phyloP scores from a whole-genome alignment of 2,113 vertebrate genomes.

The Alouatta palliata region DNA sequence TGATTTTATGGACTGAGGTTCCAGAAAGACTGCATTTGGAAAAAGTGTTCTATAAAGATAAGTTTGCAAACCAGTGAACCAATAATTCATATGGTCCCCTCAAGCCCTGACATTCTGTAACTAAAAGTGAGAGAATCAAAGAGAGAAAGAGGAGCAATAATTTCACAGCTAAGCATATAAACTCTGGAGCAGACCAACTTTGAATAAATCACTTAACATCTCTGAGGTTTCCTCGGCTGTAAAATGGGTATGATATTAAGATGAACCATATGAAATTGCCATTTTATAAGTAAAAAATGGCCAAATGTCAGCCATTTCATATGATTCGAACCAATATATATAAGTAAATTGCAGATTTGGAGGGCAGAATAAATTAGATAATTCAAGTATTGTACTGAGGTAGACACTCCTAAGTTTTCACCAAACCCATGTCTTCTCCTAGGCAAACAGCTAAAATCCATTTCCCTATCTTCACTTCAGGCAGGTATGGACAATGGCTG shows the following conservation, averaged over 20 bases:
- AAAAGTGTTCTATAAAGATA: background rate
- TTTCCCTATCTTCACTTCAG: background rate
- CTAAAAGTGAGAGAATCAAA: background rate
- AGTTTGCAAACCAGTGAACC: background rate
- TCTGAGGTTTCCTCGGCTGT: background rate
- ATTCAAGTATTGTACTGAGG: background rate
- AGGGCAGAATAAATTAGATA: background rate
- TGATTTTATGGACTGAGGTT: background rate
- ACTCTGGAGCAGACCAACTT: background rate
- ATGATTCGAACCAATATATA: background rate
- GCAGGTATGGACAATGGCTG: background rate
- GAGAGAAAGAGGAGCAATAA: background rate
- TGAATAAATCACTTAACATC: background rate
- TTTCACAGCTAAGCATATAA: background rate
- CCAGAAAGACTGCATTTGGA: background rate
- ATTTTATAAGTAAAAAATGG: background rate
- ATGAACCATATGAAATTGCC: background rate
- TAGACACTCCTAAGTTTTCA: background rate
- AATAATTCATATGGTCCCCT: background rate
- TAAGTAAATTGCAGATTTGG: background rate
- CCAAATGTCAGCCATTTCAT: background rate
- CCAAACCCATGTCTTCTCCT: background rate
- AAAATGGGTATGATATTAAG: background rate
- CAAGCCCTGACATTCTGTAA: background rate
- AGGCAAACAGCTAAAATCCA: background rate